Evolutionary conservation across 2,888 invertebrate species (phyloP).

Genomic region (Brenthis ino): DNA sequence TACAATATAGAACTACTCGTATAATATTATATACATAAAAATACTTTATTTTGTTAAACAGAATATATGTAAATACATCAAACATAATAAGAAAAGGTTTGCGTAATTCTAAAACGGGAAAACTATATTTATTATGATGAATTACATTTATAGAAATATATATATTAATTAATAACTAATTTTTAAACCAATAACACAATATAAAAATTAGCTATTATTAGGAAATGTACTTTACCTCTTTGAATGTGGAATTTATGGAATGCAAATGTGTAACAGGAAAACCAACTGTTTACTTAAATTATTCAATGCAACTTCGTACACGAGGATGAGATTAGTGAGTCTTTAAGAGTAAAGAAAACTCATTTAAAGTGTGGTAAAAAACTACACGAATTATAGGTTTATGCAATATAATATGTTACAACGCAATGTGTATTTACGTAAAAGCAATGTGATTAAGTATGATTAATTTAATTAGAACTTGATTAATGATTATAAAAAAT

Average conservation of each 20-base stretch:
- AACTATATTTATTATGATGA: slow-evolving; percentile 13
- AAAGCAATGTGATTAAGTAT: no score
- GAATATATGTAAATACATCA: neutral
- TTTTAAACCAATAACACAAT: slow-evolving; percentile 18
- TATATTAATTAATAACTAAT: slow-evolving; percentile 13
- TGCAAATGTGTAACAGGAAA: slow-evolving; percentile 29
- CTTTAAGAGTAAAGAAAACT: neutral
- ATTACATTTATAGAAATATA: slow-evolving; percentile 18
- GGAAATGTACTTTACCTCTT: slow-evolving; percentile 7
- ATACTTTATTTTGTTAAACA: no score
- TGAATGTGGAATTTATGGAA: slow-evolving; percentile 24
- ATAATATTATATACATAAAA: no score
- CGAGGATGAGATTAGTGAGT: neutral
- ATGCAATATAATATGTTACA: no score
- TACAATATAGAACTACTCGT: no score
- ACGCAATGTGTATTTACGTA: no score
- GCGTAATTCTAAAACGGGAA: slow-evolving; percentile 9
- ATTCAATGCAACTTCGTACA: neutral
- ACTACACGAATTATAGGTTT: no score
- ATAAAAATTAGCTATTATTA: slow-evolving; percentile 9
- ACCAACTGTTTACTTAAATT: slow-evolving; percentile 8
- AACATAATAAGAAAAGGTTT: neutral
- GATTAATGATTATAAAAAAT: no score
- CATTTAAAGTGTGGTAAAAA: no score
- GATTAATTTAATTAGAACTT: no score